Evolutionary conservation across 1,140 invertebrate genomes (phyloP), one percentile per base, ranked within the genome.

Genomic region (Vollenhovia emeryi): DNA sequence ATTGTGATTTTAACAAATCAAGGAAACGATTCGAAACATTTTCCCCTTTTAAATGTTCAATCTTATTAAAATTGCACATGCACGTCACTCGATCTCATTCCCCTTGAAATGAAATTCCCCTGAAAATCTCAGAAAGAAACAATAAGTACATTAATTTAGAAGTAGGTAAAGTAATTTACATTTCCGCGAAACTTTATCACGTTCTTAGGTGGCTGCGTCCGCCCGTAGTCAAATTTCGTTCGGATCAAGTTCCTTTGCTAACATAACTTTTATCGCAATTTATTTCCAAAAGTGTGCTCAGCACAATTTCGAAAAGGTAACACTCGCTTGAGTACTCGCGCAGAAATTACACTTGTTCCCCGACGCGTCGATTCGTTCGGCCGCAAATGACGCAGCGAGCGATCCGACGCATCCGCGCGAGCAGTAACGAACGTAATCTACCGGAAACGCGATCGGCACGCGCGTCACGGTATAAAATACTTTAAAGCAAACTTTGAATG

Each of bases 361-460:
- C 69, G 69, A 73, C 24, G 48, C 48, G 30, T 3, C 48, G 30
- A 73, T 18, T 36, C 30, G 40, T 52, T 73, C 30, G 48, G n/a
- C 48, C 30, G 69, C 18, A 7, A 71, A 18, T 73, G 52, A 50
- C 27, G 27, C 69, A 24, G 5, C 13, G 30, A 27, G 40, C 13
- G 71, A 57, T 6, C 33, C 11, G 13, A 45, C 62, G 21, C 62
- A 64, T 66, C 13, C 50, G 8, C 50, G 33, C 71, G 30, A 45
- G 66, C 40, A 11, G 66, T 43, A 69, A 27, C 50, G 71, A 24
- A 21, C 30, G 69, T 74, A 74, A 74, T 74, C 71, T 74, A 74
- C 50, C 30, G 71, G 71, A 74, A 74, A 57, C 50, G 15, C 48
- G 15, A 13, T 73, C 68, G 68, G 43, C 45, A 30, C 30, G 48